Conservation (phyloP, 2,113 vertebrate species). For the Protobothrops mucrosquamatus region DNA sequence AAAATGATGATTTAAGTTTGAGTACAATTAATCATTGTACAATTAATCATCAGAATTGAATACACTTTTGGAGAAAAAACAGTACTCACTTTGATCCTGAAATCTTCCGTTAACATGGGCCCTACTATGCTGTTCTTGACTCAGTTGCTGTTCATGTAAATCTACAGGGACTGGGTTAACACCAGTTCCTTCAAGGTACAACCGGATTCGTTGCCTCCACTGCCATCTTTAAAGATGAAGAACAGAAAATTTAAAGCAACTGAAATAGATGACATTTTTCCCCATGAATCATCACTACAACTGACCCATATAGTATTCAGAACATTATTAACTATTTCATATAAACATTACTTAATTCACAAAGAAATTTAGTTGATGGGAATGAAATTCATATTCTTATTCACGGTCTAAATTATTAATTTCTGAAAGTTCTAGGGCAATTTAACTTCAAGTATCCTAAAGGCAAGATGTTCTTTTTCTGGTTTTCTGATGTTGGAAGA, state of each 20-base stretch:
- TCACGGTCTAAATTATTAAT: neutral
- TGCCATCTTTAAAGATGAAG: slow-evolving; percentile 79
- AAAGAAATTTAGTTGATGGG: neutral
- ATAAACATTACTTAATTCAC: neutral
- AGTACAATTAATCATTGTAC: neutral
- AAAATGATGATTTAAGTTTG: neutral
- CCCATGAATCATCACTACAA: neutral
- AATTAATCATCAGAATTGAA: neutral
- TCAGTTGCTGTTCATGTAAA: slow-evolving; percentile 93
- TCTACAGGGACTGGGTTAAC: slow-evolving; percentile 90
- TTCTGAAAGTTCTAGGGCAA: neutral
- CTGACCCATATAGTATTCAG: neutral
- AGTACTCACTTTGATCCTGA: slow-evolving; percentile 72
- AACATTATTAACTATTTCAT: neutral
- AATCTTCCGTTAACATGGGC: slow-evolving; percentile 81
- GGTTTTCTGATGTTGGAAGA: neutral
- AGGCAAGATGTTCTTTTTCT: neutral
- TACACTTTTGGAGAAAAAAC: slow-evolving; percentile 14
- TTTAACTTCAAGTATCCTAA: neutral
- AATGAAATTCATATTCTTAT: neutral
- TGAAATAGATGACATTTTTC: neutral
- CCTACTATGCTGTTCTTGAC: slow-evolving; percentile 88
- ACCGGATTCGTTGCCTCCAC: slow-evolving; percentile 90
- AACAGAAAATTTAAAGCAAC: neutral
- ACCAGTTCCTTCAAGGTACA: slow-evolving; percentile 92